Percentiles rank a stretch among this genome's conserved stretches.
Conservation (phyloP, 2,888 invertebrate genomes). For the Zygothrica quintamaculata region DNA sequence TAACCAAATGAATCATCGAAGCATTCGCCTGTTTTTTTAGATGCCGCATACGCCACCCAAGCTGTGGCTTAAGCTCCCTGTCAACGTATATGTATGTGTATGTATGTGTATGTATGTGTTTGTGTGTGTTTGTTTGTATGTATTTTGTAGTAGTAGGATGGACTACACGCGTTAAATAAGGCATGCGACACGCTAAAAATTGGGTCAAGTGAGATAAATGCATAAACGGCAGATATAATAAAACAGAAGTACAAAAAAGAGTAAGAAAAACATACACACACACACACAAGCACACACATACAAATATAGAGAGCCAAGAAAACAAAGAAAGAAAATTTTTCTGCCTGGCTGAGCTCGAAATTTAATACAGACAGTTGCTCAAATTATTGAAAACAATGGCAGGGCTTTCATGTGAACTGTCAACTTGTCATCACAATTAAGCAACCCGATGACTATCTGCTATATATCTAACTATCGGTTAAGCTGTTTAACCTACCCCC, state of each 20-base stretch:
- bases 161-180: constrained; percentile 65
- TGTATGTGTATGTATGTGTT: too few relatives aligned
- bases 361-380: constrained; percentile 43
- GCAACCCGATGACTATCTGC: constrained; percentile 71
- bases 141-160: constrained; percentile 38
- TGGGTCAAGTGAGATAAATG: constrained; percentile 75
- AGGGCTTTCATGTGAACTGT: constrained; percentile 78
- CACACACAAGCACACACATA: too few relatives aligned
- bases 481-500: constrained; percentile 2
- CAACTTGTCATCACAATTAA: constrained; percentile 80
- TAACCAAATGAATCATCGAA: constrained; percentile 69
- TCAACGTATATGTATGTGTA: too few relatives aligned
- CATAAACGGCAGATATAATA: constrained; percentile 44
- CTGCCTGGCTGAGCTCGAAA: constrained; percentile 33
- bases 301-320: background rate
- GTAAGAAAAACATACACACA: constrained; percentile 50
- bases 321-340: constrained; percentile 53
- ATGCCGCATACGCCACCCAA: constrained; percentile 57
- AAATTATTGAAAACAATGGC: constrained; percentile 61
- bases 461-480: constrained; percentile 70
- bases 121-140: background rate
- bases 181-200: constrained; percentile 63
- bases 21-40: constrained; percentile 29
- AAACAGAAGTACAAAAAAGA: constrained; percentile 31
- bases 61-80: too few relatives aligned